Conservation (phyloP, 64 coral and sea anemone species). For the Acropora yongei region DNA sequence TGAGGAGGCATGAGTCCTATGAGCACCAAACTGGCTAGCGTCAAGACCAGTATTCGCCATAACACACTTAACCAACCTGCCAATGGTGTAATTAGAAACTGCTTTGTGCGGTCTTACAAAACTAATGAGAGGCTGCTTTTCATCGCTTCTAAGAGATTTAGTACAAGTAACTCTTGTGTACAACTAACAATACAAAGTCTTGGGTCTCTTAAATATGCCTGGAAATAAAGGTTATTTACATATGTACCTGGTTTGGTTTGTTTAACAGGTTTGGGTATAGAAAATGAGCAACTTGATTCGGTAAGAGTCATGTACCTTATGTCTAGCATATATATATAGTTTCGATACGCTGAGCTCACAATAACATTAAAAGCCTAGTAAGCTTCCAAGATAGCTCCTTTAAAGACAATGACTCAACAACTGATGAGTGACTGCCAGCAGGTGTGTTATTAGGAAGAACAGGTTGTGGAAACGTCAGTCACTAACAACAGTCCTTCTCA, state of each 20-base stretch:
- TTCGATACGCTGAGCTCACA: too few relatives aligned
- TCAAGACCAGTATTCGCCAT: conserved; percentile 27
- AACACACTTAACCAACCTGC: conserved; percentile 21
- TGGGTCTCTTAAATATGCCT: conserved; percentile 10
- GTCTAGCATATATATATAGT: conserved; percentile 1
- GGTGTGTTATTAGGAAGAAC: not conserved
- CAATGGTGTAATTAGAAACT: conserved; percentile 37
- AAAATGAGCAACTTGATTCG: conserved; percentile 38
- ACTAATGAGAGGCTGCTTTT: conserved; percentile 39
- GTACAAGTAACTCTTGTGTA: not conserved
- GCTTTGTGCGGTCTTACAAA: conserved; percentile 52
- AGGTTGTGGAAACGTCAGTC: too few relatives aligned
- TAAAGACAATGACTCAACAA: too few relatives aligned
- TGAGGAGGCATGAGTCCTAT: conserved; percentile 45
- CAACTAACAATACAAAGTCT: conserved; percentile 30
- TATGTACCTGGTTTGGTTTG: conserved; percentile 19
- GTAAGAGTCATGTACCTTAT: conserved; percentile 25
- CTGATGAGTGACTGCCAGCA: conserved; percentile 21
- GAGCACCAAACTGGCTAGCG: not conserved
- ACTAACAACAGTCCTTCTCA: too few relatives aligned
- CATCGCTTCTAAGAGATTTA: not conserved
- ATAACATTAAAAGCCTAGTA: too few relatives aligned
- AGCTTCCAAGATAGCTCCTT: too few relatives aligned
- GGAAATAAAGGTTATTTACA: not conserved
- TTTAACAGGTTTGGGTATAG: conserved; percentile 10